Percentiles rank a stretch among this genome's conserved stretches.
Evolutionary conservation across 2,113 vertebrate genomes (phyloP).

Genomic region (Hymenochirus boettgeri): DNA sequence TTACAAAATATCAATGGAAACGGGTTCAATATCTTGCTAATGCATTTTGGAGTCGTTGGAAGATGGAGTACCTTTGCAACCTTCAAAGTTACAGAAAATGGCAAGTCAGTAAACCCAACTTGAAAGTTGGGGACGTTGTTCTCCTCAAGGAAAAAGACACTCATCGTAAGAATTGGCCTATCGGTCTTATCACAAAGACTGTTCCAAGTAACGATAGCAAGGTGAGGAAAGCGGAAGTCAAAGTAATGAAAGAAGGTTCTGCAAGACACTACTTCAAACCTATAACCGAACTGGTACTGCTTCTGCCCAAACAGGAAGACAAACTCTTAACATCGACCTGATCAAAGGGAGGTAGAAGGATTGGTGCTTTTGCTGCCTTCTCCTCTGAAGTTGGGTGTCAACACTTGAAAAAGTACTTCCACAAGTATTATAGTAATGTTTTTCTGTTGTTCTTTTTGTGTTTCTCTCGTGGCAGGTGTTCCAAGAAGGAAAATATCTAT

Average conservation of each 20-base stretch:
- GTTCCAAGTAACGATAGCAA: not conserved
- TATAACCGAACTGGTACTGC: slow-evolving; percentile 6
- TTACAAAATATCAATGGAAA: slow-evolving; percentile 3
- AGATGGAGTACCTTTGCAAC: slow-evolving; percentile 1
- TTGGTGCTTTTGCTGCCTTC: too few relatives aligned
- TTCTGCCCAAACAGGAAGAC: not conserved
- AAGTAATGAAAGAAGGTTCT: not conserved
- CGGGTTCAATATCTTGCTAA: not conserved
- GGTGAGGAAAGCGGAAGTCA: not conserved
- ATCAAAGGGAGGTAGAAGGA: too few relatives aligned
- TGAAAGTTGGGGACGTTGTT: not conserved
- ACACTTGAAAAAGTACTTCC: too few relatives aligned
- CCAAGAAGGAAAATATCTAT: too few relatives aligned
- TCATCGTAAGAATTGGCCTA: not conserved
- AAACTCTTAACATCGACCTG: too few relatives aligned
- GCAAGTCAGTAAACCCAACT: too few relatives aligned
- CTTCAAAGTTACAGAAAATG: too few relatives aligned
- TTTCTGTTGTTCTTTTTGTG: too few relatives aligned
- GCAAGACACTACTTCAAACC: not conserved
- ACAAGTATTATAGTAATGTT: too few relatives aligned
- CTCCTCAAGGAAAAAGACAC: not conserved
- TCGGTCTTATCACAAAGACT: slow-evolving; percentile 6
- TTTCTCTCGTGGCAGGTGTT: too few relatives aligned
- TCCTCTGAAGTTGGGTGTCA: too few relatives aligned
- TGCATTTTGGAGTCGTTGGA: not conserved